phyloP scores from a whole-genome alignment of 2,888 invertebrate species.

The Dendrolimus pini region DNA sequence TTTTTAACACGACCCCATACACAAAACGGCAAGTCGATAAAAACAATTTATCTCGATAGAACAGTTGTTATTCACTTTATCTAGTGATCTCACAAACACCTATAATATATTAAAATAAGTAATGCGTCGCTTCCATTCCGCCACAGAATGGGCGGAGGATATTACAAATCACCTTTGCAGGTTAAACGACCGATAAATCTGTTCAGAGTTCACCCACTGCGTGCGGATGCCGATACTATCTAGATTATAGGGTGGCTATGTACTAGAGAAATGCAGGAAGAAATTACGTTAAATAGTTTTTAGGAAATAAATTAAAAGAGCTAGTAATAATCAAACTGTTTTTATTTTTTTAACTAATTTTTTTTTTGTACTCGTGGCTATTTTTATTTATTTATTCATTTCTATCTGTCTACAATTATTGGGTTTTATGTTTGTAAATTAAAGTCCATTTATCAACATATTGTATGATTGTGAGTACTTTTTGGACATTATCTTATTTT shows the following conservation, averaged over 20 bases:
- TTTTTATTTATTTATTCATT: too few relatives aligned
- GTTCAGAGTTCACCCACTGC: constrained; percentile 52
- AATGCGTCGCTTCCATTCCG: constrained; percentile 23
- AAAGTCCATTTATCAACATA: too few relatives aligned
- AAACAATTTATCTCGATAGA: not conserved
- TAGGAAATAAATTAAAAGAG: too few relatives aligned
- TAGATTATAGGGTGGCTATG: constrained; percentile 2
- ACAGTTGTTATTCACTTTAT: constrained; percentile 4
- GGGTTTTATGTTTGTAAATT: too few relatives aligned
- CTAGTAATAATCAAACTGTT: too few relatives aligned
- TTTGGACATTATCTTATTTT: too few relatives aligned
- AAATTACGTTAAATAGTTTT: too few relatives aligned
- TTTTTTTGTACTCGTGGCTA: too few relatives aligned
- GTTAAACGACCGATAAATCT: constrained; percentile 60
- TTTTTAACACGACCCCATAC: not conserved
- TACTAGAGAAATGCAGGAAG: not conserved
- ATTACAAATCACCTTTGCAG: constrained; percentile 63
- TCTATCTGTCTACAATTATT: too few relatives aligned
- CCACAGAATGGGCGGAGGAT: constrained; percentile 30
- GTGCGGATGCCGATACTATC: constrained; percentile 45
- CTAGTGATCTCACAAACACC: constrained; percentile 7
- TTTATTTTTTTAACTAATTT: too few relatives aligned
- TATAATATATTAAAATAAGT: constrained; percentile 17
- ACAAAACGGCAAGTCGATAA: not conserved
- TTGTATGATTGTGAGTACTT: too few relatives aligned